Base-by-base conservation (phyloP, 2,888 invertebrate species). In the Macrophya alboannulata region DNA sequence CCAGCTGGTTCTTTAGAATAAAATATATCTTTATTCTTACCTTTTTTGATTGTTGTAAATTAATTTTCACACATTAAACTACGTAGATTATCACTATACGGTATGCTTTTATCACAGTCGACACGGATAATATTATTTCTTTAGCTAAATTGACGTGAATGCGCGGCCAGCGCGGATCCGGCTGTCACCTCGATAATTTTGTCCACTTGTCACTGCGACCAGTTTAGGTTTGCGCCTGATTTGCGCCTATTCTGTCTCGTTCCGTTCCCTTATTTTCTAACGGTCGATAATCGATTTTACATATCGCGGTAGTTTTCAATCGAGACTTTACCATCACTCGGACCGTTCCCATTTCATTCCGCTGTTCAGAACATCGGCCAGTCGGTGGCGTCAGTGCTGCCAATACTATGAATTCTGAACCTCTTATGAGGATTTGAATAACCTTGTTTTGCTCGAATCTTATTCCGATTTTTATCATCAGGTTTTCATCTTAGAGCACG, bases 111-210 rank as follows among this genome's bases (percentile, higher is more conserved):
- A 68, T 45, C 45, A 68, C 68, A 83, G 25, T 31, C 17, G 12
- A 0, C 45, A 51, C 83, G 45, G 37, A n/a, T 68, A 48, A 68
- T 48, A 37, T 31, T 83, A 71, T 25, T 83, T 83, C 25, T 37
- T 12, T 71, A 9, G 48, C 12, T 40, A 83, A 68, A 71, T 82
- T 85, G 85, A 85, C 85, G 72, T 81, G 55, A 85, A 71, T 82
- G 85, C 85, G 85, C 85, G 85, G n/a, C 85, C 85, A 85, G 85
- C 85, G 85, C 85, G 85, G 37, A 85, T 85, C 82, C 85, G 85
- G 55, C 85, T 85, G 85, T 82, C 85, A 85, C 82, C 85, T 81
- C 59, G 84, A 84, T 76, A 40, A 71, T 81, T 85, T 85, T 82
- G 82, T 72, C 85, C 59, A 85, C 85, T 85, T 85, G 82, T 85